A percentile compares a stretch with the other conserved stretches of the same genome.
These are phyloP conservation scores for Kryptolebias marmoratus DNA, from an alignment of 2,113 vertebrate genomes.

Conservation along the genomic window DNA sequence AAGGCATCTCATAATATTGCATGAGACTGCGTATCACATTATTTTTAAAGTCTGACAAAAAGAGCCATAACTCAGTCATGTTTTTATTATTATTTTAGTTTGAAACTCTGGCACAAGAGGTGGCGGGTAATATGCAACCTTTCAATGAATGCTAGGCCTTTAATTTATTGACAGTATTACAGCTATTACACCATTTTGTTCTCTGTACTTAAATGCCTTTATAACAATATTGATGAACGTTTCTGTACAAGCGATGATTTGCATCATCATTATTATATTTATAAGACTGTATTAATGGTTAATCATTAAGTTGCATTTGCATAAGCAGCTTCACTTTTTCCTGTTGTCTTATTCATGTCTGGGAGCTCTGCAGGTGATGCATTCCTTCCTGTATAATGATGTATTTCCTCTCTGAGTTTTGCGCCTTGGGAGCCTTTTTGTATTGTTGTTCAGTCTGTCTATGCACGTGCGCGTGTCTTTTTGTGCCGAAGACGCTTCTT, in stretches of 20 bases:
- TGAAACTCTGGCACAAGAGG: no score
- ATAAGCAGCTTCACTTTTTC: background rate
- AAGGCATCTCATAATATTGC: no score
- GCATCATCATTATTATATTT: background rate
- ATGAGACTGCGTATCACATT: no score
- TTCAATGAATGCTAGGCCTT: no score
- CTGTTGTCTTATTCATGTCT: conserved; percentile 26
- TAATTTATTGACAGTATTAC: conserved; percentile 2
- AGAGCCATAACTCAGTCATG: no score
- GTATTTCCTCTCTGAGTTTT: conserved; percentile 56
- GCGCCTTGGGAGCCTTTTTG: conserved; percentile 65
- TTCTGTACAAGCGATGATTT: background rate
- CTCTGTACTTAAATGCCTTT: background rate
- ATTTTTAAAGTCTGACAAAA: no score
- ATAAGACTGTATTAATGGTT: background rate
- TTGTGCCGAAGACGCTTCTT: conserved; percentile 18
- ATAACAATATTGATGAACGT: background rate
- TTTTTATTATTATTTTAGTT: no score
- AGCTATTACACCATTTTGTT: background rate
- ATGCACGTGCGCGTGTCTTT: conserved; percentile 34
- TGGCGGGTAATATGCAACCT: no score
- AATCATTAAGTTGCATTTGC: conserved; percentile 7
- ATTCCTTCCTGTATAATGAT: conserved; percentile 61
- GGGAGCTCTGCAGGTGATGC: conserved; percentile 53
- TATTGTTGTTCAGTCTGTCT: conserved; percentile 49